Conservation (phyloP, 2,113 vertebrate genomes). For the Nannospalax galili region DNA sequence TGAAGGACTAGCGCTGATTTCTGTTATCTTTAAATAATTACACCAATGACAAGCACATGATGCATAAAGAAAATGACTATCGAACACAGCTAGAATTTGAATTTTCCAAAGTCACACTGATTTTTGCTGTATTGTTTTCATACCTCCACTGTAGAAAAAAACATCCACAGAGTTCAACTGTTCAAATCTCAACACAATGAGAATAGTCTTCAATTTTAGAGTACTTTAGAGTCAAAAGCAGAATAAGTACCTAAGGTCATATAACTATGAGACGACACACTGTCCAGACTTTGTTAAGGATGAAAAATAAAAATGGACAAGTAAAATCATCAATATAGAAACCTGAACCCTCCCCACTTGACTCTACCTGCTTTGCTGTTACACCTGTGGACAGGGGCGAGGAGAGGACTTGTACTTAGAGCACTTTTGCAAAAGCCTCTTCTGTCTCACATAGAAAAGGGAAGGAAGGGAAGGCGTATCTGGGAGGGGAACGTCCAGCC, state of each 20-base stretch:
- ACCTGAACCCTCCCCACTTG: background rate
- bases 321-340: background rate
- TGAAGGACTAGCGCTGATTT: background rate
- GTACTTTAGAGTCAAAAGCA: conserved; percentile 26
- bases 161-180: background rate
- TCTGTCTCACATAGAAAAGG: background rate
- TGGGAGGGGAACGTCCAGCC: background rate
- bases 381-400: background rate
- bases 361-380: background rate
- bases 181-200: conserved; percentile 43
- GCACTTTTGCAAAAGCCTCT: background rate
- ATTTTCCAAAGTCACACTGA: conserved; percentile 40
- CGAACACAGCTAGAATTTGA: background rate
- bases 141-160: conserved; percentile 29
- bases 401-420: background rate
- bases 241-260: background rate
- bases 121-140: background rate
- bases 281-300: conserved; percentile 19
- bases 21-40: background rate
- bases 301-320: conserved; percentile 37
- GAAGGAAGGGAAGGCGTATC: background rate
- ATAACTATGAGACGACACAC: background rate
- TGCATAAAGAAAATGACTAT: background rate
- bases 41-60: background rate
- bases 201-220: conserved; percentile 48